These are phyloP conservation scores for Malacosoma neustria DNA, from an alignment of 2,888 invertebrate species.

Conservation along the genomic window DNA sequence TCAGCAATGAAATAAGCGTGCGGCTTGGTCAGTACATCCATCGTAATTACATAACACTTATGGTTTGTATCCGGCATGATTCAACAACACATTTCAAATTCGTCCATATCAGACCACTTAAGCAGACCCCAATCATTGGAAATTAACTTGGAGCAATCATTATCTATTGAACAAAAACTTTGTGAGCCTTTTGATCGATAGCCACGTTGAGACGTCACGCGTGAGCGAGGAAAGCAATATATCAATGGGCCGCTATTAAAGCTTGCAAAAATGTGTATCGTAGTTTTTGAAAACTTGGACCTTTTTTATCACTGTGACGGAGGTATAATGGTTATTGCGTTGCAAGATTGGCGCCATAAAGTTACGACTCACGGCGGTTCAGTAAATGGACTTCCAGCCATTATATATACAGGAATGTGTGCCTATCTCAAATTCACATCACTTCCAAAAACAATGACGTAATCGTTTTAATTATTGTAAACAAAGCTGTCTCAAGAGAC, in stretches of 20 bases:
- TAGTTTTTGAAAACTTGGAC: neutral
- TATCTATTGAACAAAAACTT: constrained; percentile 33
- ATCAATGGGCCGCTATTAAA: constrained; percentile 14
- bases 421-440: neutral
- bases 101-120: constrained; percentile 16
- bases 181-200: constrained; percentile 27
- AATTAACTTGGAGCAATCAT: constrained; percentile 29
- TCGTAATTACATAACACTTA: too few species aligned
- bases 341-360: neutral
- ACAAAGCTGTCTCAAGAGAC: neutral
- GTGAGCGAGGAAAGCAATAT: constrained; percentile 13
- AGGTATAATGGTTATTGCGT: neutral
- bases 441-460: neutral
- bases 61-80: too few species aligned
- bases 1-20: too few species aligned
- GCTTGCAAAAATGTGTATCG: neutral
- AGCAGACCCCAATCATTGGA: constrained; percentile 22
- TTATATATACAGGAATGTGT: neutral
- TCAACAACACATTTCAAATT: neutral
- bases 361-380: neutral
- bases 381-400: neutral
- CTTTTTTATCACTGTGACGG: neutral
- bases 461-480: neutral
- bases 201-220: constrained; percentile 21
- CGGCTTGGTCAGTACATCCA: too few species aligned